phyloP scores from a whole-genome alignment of 2,888 invertebrate genomes.

The Alloscopus bannaensis region DNA sequence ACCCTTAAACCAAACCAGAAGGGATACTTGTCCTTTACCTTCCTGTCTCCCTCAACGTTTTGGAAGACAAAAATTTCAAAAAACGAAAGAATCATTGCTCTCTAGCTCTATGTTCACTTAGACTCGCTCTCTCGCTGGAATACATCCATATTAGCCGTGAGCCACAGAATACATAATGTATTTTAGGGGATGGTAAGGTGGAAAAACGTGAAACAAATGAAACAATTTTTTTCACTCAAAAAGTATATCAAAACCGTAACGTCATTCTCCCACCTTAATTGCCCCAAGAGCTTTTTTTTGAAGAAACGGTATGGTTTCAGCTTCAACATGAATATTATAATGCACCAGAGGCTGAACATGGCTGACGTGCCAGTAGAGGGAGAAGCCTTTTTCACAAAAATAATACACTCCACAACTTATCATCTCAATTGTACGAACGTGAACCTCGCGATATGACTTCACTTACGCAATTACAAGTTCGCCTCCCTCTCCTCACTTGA shows the following conservation, averaged over 20 bases:
- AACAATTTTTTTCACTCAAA: constrained; percentile 36
- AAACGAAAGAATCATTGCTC: background rate
- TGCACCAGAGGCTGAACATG: constrained; percentile 26
- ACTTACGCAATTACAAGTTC: background rate
- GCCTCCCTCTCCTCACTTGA: too few relatives aligned
- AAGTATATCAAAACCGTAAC: constrained; percentile 50
- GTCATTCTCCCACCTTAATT: constrained; percentile 8
- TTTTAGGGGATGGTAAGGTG: background rate
- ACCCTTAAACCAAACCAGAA: constrained; percentile 48
- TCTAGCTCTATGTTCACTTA: too few relatives aligned
- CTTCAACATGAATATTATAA: constrained; percentile 39
- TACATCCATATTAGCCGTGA: constrained; percentile 47
- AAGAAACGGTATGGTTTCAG: too few relatives aligned
- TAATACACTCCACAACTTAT: too few relatives aligned
- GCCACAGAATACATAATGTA: too few relatives aligned
- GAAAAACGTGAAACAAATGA: constrained; percentile 54
- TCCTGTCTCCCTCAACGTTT: constrained; percentile 7
- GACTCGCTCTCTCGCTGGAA: constrained; percentile 43
- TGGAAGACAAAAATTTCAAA: constrained; percentile 22
- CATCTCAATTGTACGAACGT: too few relatives aligned
- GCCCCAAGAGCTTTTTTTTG: too few relatives aligned
- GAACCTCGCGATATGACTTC: too few relatives aligned
- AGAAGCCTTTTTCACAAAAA: too few relatives aligned
- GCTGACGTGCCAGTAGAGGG: constrained; percentile 44
- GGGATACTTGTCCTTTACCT: constrained; percentile 37